A percentile compares a stretch with the other conserved stretches of the same genome.
Conservation (phyloP, 2,797 vertebrate species). For the Eulemur coronatus region DNA sequence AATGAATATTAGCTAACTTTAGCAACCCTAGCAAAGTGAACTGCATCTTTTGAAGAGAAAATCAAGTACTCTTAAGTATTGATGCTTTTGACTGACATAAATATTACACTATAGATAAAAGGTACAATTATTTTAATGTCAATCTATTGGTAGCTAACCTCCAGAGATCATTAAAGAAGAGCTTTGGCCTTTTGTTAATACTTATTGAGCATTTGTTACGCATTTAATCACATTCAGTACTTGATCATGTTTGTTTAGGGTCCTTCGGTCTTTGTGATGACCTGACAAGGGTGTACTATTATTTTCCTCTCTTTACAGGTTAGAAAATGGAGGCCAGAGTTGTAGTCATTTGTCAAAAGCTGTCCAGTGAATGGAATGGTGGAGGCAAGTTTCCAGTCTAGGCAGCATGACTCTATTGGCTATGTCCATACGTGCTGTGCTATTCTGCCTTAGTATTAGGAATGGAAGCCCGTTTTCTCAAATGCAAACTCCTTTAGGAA, state of each 20-base stretch:
- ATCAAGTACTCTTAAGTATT: neutral
- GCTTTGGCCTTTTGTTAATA: neutral
- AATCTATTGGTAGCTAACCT: neutral
- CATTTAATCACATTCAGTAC: neutral
- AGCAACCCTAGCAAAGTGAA: neutral
- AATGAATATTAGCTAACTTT: neutral
- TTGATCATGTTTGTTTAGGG: neutral
- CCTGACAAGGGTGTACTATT: neutral
- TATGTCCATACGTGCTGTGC: neutral
- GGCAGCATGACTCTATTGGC: fast-evolving
- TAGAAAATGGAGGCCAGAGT: neutral
- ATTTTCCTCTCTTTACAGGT: neutral
- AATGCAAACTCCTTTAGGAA: neutral
- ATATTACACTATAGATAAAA: neutral
- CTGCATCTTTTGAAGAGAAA: neutral
- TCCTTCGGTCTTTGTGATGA: neutral
- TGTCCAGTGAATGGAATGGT: neutral
- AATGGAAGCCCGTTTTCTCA: neutral
- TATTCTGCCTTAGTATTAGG: neutral
- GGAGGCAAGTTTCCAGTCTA: neutral
- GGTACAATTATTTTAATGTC: neutral
- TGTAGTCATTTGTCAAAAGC: neutral
- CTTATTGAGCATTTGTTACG: neutral
- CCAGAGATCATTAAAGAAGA: neutral
- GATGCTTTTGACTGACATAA: neutral